These are phyloP conservation scores for Limonius californicus DNA, from an alignment of 1,140 invertebrate genomes.

Conservation along the genomic window DNA sequence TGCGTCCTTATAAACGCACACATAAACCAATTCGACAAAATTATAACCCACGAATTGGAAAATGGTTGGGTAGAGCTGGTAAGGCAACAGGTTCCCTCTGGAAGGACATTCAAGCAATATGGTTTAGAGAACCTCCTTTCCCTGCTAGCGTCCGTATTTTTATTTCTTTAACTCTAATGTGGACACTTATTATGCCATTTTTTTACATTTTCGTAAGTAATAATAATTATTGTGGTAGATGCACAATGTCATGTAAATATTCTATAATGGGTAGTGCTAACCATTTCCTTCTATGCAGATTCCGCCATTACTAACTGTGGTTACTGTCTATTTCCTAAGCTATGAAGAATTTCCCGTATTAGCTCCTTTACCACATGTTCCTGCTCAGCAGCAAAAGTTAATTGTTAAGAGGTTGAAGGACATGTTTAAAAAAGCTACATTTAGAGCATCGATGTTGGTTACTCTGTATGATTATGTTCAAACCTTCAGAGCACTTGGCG, in stretches of 20 bases:
- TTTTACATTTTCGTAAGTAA: constrained; percentile 4
- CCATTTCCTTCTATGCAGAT: no score
- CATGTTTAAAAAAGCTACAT: constrained; percentile 15
- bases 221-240: no score
- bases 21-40: no score
- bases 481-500: constrained; percentile 13
- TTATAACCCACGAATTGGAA: no score
- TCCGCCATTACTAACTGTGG: no score
- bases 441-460: constrained; percentile 11
- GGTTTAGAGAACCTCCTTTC: constrained; percentile 16
- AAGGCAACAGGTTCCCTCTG: background rate
- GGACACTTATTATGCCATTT: constrained; percentile 7
- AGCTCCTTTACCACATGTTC: background rate
- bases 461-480: constrained; percentile 19
- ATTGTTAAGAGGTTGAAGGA: background rate
- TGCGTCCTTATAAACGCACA: background rate
- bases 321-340: no score
- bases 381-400: background rate
- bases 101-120: constrained; percentile 10
- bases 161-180: constrained; percentile 2
- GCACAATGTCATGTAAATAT: no score
- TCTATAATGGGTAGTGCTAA: no score
- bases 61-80: background rate
- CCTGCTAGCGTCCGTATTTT: constrained; percentile 17
- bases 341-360: background rate